Conservation (phyloP, 2,113 vertebrate genomes). For the Halichoeres trimaculatus region DNA sequence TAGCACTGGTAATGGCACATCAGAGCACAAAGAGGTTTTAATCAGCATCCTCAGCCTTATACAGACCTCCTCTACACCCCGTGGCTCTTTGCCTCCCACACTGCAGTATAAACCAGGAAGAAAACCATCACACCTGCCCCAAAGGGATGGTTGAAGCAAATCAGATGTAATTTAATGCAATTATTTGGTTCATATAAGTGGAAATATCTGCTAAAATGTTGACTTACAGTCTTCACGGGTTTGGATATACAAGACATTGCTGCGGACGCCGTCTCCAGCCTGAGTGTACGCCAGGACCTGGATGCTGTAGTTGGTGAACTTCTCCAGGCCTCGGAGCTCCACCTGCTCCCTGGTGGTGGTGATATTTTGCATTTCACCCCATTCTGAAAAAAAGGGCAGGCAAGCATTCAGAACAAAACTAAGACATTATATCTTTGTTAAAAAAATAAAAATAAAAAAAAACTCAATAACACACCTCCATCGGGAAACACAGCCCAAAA, state of each 20-base stretch:
- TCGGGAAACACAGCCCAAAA: constrained; percentile 90
- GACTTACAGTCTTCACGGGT: constrained; percentile 95
- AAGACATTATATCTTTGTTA: not conserved
- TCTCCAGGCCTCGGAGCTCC: constrained; percentile 94
- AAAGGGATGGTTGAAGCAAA: constrained; percentile 31
- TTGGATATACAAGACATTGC: constrained; percentile 93
- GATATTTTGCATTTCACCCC: constrained; percentile 99
- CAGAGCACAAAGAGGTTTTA: constrained; percentile 84
- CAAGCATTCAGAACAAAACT: constrained; percentile 3
- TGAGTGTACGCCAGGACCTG: constrained; percentile 98
- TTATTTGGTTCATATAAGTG: not conserved
- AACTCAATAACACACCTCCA: constrained; percentile 64
- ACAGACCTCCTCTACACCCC: constrained; percentile 72
- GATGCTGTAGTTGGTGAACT: constrained; percentile 99
- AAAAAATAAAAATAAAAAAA: not conserved
- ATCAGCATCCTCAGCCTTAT: constrained; percentile 77
- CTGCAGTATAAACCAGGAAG: constrained; percentile 35
- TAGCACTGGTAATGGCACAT: constrained; percentile 84
- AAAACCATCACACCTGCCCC: constrained; percentile 35
- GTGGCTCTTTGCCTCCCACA: constrained; percentile 63
- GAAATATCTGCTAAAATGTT: not conserved
- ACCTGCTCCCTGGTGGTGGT: constrained; percentile 93
- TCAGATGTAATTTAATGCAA: not conserved
- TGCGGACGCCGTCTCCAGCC: constrained; percentile 92
- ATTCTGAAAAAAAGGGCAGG: constrained; percentile 81